phyloP scores from a whole-genome alignment of 2,113 vertebrate genomes.

The Elephas maximus region DNA sequence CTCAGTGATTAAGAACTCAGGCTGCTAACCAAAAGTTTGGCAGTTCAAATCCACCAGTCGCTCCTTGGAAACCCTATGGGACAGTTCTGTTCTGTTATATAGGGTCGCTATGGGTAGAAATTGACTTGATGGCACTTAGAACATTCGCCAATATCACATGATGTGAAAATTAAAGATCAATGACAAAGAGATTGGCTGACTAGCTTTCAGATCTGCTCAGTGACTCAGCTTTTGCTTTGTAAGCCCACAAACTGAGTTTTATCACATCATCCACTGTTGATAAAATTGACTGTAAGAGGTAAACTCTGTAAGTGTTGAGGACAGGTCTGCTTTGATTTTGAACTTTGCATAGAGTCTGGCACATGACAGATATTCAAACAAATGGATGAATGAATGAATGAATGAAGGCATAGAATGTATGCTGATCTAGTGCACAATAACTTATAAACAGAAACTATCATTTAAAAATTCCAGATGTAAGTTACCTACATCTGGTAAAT shows the following conservation, averaged over 20 bases:
- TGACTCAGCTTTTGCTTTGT: neutral
- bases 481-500: neutral
- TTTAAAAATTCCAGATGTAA: neutral
- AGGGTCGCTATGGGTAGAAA: too few relatives aligned
- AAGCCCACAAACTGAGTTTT: neutral
- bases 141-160: neutral
- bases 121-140: neutral
- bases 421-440: neutral
- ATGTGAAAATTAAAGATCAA: neutral
- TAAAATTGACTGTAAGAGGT: neutral
- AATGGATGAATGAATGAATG: too few relatives aligned
- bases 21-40: too few relatives aligned
- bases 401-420: neutral
- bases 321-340: neutral
- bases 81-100: too few relatives aligned
- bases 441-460: neutral
- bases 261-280: neutral
- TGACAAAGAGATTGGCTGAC: neutral
- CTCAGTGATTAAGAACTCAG: too few relatives aligned
- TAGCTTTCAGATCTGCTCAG: neutral
- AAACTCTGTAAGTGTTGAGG: fast-evolving
- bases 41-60: too few relatives aligned
- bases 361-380: neutral
- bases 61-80: too few relatives aligned
- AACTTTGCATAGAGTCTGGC: neutral